Conservation (phyloP, 2,888 invertebrate species). For the Artemia sp. region DNA sequence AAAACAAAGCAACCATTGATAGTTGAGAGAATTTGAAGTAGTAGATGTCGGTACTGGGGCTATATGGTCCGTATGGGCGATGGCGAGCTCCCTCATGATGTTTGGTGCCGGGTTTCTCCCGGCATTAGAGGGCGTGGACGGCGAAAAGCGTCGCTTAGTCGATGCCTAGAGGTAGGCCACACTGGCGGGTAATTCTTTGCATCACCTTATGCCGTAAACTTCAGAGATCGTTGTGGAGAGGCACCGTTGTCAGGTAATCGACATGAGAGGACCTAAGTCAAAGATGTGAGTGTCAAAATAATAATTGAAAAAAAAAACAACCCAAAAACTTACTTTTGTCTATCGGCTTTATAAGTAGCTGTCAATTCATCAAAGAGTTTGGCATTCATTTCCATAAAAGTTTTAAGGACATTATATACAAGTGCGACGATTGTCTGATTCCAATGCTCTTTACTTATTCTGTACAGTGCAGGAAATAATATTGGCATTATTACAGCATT, state of each 20-base stretch:
- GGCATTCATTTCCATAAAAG: constrained; percentile 99
- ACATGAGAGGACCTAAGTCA: too few relatives aligned
- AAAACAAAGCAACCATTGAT: too few relatives aligned
- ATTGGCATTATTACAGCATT: constrained; percentile 96
- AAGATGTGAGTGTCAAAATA: neutral
- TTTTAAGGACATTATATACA: constrained; percentile 98
- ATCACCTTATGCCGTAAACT: neutral
- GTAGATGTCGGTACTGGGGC: too few relatives aligned
- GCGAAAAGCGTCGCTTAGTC: too few relatives aligned
- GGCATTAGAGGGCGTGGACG: too few relatives aligned
- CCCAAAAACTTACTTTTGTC: constrained; percentile 73
- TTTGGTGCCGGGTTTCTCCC: too few relatives aligned
- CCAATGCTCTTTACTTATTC: constrained; percentile 99
- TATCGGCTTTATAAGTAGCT: constrained; percentile 93
- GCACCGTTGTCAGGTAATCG: too few relatives aligned
- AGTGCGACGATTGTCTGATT: constrained; percentile 98
- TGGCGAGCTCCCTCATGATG: too few relatives aligned
- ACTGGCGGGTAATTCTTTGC: neutral
- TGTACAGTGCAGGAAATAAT: constrained; percentile 98
- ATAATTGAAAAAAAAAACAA: constrained; percentile 15
- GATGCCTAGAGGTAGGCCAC: too few relatives aligned
- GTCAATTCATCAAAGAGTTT: constrained; percentile 98
- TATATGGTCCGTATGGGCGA: too few relatives aligned
- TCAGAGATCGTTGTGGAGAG: too few relatives aligned
- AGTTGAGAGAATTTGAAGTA: too few relatives aligned